Base-by-base conservation (phyloP, 2,113 vertebrate genomes). In the Corythoichthys haematopterus region DNA sequence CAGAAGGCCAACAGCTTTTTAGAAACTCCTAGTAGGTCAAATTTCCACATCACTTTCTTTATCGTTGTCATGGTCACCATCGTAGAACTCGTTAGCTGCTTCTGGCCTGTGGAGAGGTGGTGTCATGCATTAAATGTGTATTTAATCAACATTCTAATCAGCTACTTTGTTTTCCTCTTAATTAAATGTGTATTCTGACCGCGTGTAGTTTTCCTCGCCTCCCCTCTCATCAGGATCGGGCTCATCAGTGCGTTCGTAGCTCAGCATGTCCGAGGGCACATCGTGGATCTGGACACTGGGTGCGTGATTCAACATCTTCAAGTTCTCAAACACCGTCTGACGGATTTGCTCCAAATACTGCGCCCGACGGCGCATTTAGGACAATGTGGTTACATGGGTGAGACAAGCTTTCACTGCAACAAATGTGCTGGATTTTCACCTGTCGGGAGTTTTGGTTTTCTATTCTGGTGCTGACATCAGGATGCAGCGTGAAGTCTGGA, bases 21-120 rank as follows among this genome's bases (percentile, higher is more conserved):
- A 8, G 7, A 53, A 67, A 20, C 15, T 55, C 53, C 10, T 0
- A 15, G 0, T 1, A 0, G 20, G 53, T 96, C 91, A 99, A 79
- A 99, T 98, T 85, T 98, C 97, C 43, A 99, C 97, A 0, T 99
- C 97, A 0, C 97, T 99, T 88, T 99, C 97, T 81, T 98, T 98
- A 91, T 99, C 97, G 0, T 98, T 98, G 88, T 99, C 97, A 1
- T 99, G 97, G 87, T 99, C 97, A 10, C 96, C 97, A 0, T 99
- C 97, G 2, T 98, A 99, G 78, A 98, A 99, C 71, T 99, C 97
- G 0, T 95, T 98, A 60, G 94, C 84, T 71, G 97, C 93, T 83
- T 99, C 97, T 2, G 96, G 95, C 88, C 97, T 98, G 87, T n/a
- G 76, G 62, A 72, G 12, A 40, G 6, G 37, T 40, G 14, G 53